phyloP scores from a whole-genome alignment of 2,797 vertebrate species.

The Nothura maculosa region DNA sequence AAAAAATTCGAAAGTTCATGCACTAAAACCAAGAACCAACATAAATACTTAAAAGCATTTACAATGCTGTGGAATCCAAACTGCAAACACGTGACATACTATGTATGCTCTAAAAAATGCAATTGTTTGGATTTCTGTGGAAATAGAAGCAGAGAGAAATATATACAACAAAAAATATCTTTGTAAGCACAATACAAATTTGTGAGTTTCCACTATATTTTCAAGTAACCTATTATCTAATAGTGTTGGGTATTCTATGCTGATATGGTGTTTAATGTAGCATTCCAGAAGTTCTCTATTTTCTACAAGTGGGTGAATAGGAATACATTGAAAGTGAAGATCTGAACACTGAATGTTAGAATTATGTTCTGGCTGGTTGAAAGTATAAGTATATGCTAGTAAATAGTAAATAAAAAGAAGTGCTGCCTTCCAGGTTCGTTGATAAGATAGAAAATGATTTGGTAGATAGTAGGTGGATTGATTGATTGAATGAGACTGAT shows the following conservation, averaged over 20 bases:
- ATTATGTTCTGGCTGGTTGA: constrained; percentile 23
- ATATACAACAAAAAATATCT: background rate
- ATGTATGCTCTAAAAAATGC: constrained; percentile 36
- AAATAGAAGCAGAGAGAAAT: constrained; percentile 32
- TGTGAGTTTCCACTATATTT: constrained; percentile 37
- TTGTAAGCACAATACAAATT: constrained; percentile 1
- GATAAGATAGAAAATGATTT: constrained; percentile 38
- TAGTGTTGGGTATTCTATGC: constrained; percentile 23
- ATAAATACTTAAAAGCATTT: constrained; percentile 59
- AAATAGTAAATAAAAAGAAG: constrained; percentile 7
- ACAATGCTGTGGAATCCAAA: constrained; percentile 63
- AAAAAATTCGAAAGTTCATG: constrained; percentile 36
- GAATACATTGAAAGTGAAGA: constrained; percentile 62
- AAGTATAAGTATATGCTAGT: constrained; percentile 56
- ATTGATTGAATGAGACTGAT: background rate
- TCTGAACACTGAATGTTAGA: constrained; percentile 55
- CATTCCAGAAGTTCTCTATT: constrained; percentile 56
- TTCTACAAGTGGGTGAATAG: constrained; percentile 15
- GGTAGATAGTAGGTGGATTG: background rate
- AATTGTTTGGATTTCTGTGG: constrained; percentile 33
- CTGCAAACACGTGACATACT: constrained; percentile 27
- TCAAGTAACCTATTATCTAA: constrained; percentile 17
- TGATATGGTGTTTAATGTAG: constrained; percentile 58
- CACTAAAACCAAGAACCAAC: constrained; percentile 49
- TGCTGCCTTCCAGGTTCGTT: constrained; percentile 40